Base-by-base conservation (phyloP, 2,113 vertebrate genomes). In the Stomatorhinus ivindoensis region DNA sequence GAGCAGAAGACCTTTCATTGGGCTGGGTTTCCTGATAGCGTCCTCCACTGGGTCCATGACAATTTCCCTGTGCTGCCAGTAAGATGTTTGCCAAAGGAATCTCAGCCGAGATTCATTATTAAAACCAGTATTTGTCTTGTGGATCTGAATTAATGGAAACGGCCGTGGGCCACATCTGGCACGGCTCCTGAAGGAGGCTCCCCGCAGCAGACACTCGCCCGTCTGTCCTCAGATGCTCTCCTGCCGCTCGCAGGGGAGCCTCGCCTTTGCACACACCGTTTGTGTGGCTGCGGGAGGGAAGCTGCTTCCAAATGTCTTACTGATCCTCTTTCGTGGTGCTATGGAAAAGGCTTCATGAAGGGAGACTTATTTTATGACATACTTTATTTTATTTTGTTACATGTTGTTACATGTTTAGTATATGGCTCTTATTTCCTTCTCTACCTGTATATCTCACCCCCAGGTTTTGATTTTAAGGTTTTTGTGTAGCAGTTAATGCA, bases 371-470 rank as follows among this genome's bases (percentile, higher is more conserved):
- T 76, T 76, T 76, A 39, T 15, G 1, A 73, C 3, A 35, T 31
- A 17, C 31, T 39, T 39, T 76, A 76, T 76, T 76, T 76, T 76
- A 76, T 76, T 69, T 69, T 65, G 4, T 84, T 17, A 46, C 84
- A 46, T 86, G 21, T 15, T 27, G 13, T 84, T 27, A 44, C 85
- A n/a, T 86, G 46, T 17, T 21, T 55, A 19, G n/a, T 61, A 88
- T 51, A 65, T 91, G 80, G 7, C 88, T 27, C 82, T 84, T 90
- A 88, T 35, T 92, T 92, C 89, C 89, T 90, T 90, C 87, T 93
- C 83, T 47, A 21, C 2, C 76, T 65, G 42, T 84, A 61, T 83
- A 88, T 73, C 85, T 50, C 27, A n/a, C 21, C 87, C 89, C 51
- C 69, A 17, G 21, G 6, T 44, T 19, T 19, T n/a, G 88, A 53